Base-by-base conservation (phyloP, 2,113 vertebrate species). In the Jacana jacana region DNA sequence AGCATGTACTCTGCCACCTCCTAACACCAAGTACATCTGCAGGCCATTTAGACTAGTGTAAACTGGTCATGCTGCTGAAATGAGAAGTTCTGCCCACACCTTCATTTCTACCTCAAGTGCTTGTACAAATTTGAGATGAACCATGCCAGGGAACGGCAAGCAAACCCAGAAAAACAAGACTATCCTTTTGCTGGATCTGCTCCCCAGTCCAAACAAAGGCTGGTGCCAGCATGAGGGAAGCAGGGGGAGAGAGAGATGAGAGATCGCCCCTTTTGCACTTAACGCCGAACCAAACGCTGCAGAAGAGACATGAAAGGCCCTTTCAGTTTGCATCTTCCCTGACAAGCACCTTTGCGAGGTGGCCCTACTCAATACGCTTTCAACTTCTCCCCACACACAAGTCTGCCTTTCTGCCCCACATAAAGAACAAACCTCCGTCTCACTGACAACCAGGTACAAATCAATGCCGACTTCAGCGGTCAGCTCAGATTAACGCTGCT, bases 1-100 rank as follows among this genome's bases (percentile, higher is more conserved):
- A 80, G 23, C 0, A 0, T 0, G 2, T 66, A 51, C 39, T 77
- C 54, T 63, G 49, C 12, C 4, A 2, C 20, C 10, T 76, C 68
- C 10, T 44, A 69, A 75, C 4, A 68, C 17, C 54, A 55, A 48
- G 30, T 4, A 31, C 37, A 82, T 31, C 37, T 60, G 75, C 46
- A 84, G 66, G 28, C 13, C 4, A 3, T 89, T 81, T 19, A 72
- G 44, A 46, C 40, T 15, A 28, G 13, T 4, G 5, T 33, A 91
- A 91, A n/a, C 52, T 63, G 25, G 63, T 83, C 68, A 69, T 2
- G 13, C 58, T 81, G 35, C 65, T 49, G 40, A 54, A 84, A 81
- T 2, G 0, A 84, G 28, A 48, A 66, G 52, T 78, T 71, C n/a
- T 51, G 31, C 30, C 20, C 48, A 49, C 33, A 39, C 64, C 46